Conservation (phyloP, 2,797 vertebrate genomes). For the Anas bahamensis region DNA sequence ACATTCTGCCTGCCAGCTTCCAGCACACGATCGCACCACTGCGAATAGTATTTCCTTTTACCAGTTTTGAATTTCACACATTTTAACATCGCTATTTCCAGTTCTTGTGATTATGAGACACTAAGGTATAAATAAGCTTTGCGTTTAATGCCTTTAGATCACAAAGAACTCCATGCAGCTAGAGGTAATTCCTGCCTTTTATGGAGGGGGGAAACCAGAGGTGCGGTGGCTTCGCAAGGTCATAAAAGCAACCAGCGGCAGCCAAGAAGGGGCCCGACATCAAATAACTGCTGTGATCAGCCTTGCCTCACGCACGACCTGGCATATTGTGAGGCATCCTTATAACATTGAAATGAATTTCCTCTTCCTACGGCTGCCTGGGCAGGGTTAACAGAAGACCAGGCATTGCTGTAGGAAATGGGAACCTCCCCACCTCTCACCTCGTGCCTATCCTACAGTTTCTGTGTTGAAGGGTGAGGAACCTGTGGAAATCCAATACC, state of each 20-base stretch:
- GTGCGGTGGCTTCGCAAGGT: not conserved
- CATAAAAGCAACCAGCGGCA: not conserved
- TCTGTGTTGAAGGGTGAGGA: not conserved
- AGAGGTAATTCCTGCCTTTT: not conserved
- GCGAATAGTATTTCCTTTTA: not conserved
- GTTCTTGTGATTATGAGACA: not conserved
- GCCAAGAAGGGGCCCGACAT: not conserved
- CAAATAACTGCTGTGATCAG: not conserved
- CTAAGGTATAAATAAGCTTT: not conserved
- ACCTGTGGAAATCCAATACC: not conserved
- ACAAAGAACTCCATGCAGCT: not conserved
- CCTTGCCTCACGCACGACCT: not conserved
- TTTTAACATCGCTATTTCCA: not conserved
- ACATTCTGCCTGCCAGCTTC: not conserved
- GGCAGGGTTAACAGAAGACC: not conserved
- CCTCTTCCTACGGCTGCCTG: not conserved
- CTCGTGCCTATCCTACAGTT: too few relatives aligned
- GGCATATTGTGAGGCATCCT: not conserved
- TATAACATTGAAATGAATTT: not conserved
- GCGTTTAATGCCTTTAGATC: not conserved
- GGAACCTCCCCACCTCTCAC: not conserved
- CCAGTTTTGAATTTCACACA: not conserved
- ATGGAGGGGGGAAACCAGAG: not conserved
- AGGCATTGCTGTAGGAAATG: not conserved
- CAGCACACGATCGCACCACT: accelerated